Conservation (phyloP, 2,888 invertebrate genomes). For the Cantharis rufa region DNA sequence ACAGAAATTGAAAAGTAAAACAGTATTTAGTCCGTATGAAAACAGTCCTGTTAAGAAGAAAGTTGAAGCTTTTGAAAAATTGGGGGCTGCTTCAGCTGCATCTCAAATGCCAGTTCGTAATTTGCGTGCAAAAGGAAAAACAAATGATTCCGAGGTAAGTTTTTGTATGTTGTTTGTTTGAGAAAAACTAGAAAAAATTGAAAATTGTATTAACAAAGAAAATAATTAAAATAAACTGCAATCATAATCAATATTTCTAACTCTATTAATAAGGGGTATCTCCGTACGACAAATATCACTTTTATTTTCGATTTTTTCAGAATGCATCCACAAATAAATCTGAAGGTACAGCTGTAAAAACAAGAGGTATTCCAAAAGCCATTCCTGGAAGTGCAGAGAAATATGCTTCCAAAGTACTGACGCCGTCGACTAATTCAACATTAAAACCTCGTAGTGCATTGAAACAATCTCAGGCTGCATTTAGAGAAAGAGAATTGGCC, state of each 20-base stretch:
- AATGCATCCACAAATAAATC: neutral
- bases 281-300: neutral
- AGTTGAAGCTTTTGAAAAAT: slow-evolving; percentile 64
- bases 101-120: slow-evolving; percentile 41
- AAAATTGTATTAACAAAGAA: too few relatives aligned
- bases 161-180: neutral
- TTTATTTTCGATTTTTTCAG: neutral
- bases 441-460: slow-evolving; percentile 36
- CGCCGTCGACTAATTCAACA: neutral
- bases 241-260: too few relatives aligned
- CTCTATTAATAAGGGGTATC: too few relatives aligned
- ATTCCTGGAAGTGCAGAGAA: neutral
- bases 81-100: slow-evolving; percentile 33
- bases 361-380: neutral
- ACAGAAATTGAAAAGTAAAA: slow-evolving; percentile 33
- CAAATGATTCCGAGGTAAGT: slow-evolving; percentile 37
- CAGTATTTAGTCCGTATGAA: slow-evolving; percentile 61
- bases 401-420: neutral
- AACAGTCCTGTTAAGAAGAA: slow-evolving; percentile 65
- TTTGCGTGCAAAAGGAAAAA: slow-evolving; percentile 55
- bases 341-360: neutral
- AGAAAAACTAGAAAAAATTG: too few relatives aligned
- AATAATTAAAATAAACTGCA: too few relatives aligned
- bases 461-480: slow-evolving; percentile 44
- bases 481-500: slow-evolving; percentile 39